Conservation (phyloP, 2,888 invertebrate genomes). For the Calameuta pallipes region DNA sequence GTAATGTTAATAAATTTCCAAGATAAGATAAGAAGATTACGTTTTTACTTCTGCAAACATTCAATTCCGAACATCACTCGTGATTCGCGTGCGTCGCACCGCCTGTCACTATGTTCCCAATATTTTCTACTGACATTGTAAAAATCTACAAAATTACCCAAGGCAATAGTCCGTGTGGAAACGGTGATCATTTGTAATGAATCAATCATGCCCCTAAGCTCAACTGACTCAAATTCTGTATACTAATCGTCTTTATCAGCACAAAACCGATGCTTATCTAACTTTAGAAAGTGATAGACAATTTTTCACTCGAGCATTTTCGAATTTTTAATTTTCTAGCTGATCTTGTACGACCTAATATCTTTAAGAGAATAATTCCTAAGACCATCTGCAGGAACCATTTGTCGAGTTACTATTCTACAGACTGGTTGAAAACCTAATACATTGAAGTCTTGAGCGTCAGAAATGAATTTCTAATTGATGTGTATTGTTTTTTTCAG, state of each 20-base stretch:
- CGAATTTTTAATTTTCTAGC: background rate
- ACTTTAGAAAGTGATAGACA: background rate
- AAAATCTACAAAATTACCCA: background rate
- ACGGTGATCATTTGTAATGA: background rate
- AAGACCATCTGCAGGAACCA: background rate
- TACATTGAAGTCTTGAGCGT: background rate
- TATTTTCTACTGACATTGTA: background rate
- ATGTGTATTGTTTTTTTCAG: constrained; percentile 35
- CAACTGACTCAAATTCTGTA: background rate
- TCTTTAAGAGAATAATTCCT: background rate
- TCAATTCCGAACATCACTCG: background rate
- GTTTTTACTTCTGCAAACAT: background rate
- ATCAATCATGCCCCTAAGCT: background rate
- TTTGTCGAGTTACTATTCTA: background rate
- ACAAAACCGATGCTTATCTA: background rate
- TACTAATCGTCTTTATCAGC: background rate
- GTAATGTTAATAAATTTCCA: background rate
- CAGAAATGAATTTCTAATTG: background rate
- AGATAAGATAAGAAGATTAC: background rate
- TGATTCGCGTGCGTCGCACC: background rate
- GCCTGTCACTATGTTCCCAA: background rate
- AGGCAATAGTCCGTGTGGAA: background rate
- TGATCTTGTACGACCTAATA: background rate
- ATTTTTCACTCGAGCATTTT: background rate
- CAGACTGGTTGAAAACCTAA: background rate